Evolutionary conservation across 1,140 invertebrate genomes (phyloP), one percentile per base, ranked within the genome.

Genomic region (Philaenus spumarius): DNA sequence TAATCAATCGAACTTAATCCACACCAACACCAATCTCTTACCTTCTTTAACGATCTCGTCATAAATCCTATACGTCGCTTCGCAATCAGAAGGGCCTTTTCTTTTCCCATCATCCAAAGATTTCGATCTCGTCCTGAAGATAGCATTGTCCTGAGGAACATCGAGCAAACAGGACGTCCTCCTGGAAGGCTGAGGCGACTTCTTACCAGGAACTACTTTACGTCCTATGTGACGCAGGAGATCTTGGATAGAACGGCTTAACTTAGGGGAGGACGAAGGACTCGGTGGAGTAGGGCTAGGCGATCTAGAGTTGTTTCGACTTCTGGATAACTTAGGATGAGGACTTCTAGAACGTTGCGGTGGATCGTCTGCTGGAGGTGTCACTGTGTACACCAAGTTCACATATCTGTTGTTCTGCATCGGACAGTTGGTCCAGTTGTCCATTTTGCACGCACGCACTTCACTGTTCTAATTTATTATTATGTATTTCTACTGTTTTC

Each of bases 11-110:
- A n/a, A n/a, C n/a, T n/a, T n/a, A n/a, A n/a, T n/a, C n/a, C n/a
- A n/a, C n/a, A n/a, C n/a, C n/a, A n/a, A n/a, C n/a, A n/a, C n/a
- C n/a, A n/a, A n/a, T n/a, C 9, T 30, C 30, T n/a, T 60, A 67
- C 89, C 89, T 87, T 90, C 85, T 75, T 78, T 78, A 1, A 91
- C 73, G 60, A 91, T 91, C 47, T 78, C 78, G 62, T 91, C 86
- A 67, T 84, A 91, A 64, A 91, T 90, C 67, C 82, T 79, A 68
- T 91, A 91, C 9, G 87, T 89, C 9, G 85, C 79, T 37, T 85
- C 87, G 68, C 87, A 89, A 67, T 90, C 88, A 55, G 80, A 75
- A 30, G 75, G 75, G 6, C 79, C 73, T 55, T 80, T 77, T 6
- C 81, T 26, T 15, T 46, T 60, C 24, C 64, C 66, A 55, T 70